Evolutionary conservation across 2,888 invertebrate genomes (phyloP).

Genomic region (Hydrotaea cyrtoneurina): DNA sequence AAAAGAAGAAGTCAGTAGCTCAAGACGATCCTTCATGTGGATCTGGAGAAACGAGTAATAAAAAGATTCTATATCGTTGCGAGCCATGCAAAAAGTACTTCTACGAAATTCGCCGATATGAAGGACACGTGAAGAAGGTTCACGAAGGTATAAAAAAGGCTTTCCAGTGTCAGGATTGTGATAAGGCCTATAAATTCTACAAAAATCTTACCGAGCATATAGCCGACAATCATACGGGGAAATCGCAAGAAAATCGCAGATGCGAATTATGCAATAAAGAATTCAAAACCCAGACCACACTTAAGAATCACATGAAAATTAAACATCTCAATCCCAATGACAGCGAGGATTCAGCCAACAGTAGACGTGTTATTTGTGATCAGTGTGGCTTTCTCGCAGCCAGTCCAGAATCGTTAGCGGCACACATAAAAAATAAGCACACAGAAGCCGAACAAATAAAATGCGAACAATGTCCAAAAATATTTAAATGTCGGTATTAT

Average conservation of each 20-base stretch:
- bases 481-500: slow-evolving; percentile 60
- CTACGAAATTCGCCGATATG: slow-evolving; percentile 55
- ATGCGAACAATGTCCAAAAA: slow-evolving; percentile 65
- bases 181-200: slow-evolving; percentile 58
- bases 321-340: slow-evolving; percentile 42
- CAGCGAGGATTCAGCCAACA: not conserved
- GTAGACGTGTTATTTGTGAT: slow-evolving; percentile 59
- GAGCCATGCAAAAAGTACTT: slow-evolving; percentile 60
- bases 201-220: slow-evolving; percentile 60
- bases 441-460: slow-evolving; percentile 55
- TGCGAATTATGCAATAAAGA: slow-evolving; percentile 56
- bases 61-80: slow-evolving; percentile 56
- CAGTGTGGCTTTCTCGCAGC: slow-evolving; percentile 64
- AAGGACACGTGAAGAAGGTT: slow-evolving; percentile 58
- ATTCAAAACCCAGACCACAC: slow-evolving; percentile 58
- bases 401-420: slow-evolving; percentile 48
- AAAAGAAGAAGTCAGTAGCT: not conserved
- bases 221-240: slow-evolving; percentile 47
- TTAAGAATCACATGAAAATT: slow-evolving; percentile 57
- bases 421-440: slow-evolving; percentile 62
- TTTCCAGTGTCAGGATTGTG: slow-evolving; percentile 58
- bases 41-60: not conserved
- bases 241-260: slow-evolving; percentile 23
- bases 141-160: slow-evolving; percentile 56
- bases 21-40: not conserved